Base-by-base conservation (phyloP, 1,140 invertebrate species). In the Drosophila paulistorum region DNA sequence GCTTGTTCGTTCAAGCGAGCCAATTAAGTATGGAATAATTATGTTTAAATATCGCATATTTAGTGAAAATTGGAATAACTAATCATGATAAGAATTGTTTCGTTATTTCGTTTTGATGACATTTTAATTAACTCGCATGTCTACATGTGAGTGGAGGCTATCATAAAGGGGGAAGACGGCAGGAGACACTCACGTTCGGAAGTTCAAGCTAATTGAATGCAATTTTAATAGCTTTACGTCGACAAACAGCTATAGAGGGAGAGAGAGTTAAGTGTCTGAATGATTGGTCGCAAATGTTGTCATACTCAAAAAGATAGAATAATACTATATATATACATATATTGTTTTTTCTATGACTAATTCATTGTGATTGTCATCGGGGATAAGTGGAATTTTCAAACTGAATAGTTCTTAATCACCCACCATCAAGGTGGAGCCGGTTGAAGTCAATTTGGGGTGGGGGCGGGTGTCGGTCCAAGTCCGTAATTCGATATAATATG, bases 1-100 rank as follows among this genome's bases (percentile, higher is more conserved):
- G 37, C 37, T 39, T 39, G 10, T 4, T 13, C 37, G 37, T 39
- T 13, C 37, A 11, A 59, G 48, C 14, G 59, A 20, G 33, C 63
- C 68, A 79, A 87, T 87, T 86, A 81, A 83, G 65, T 78, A 82
- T 73, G 81, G 78, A 73, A 71, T 83, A 83, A 89, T 87, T 71
- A 78, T 70, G 61, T 89, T 83, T 74, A 87, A 87, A 76, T 89
- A 74, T 62, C 68, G 45, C 23, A 51, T 23, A 51, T 51, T 51
- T 35, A 13, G 72, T 84, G 74, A 82, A 37, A 86, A 79, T 86
- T 23, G 45, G 82, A 87, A 82, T 86, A 79, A 14, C 79, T 71
- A 65, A 71, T 87, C 67, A 62, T 68, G 79, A 62, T 62, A 62
- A 68, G 68, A 57, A 77, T 65, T 59, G 13, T 71, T 45, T 62